These are phyloP conservation scores for Pyrgus malvae DNA, from an alignment of 2,888 invertebrate genomes.

Conservation along the genomic window DNA sequence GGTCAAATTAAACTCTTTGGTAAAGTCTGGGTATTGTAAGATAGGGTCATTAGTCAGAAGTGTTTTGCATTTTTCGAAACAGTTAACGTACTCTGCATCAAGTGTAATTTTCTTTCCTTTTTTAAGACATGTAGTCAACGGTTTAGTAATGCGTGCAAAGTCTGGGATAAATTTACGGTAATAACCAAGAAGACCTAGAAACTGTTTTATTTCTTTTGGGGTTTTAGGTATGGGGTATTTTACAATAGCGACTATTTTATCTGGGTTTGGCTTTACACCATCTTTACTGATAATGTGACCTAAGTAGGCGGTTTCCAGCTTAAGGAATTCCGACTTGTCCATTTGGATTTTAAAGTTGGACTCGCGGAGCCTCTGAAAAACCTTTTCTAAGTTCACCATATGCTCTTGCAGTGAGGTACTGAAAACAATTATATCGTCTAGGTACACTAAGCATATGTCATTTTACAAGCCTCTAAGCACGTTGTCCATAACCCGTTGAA, in stretches of 20 bases:
- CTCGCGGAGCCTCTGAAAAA: slow-evolving; percentile 39
- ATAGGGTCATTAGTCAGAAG: slow-evolving; percentile 7
- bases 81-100: neutral
- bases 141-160: slow-evolving; percentile 35
- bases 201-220: slow-evolving; percentile 37
- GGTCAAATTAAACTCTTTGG: slow-evolving; percentile 1
- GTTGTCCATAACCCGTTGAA: slow-evolving; percentile 39
- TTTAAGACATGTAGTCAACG: slow-evolving; percentile 2
- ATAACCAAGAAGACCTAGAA: slow-evolving; percentile 41
- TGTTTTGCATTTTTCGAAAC: slow-evolving; percentile 6
- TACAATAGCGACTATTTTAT: slow-evolving; percentile 37
- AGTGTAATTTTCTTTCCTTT: neutral
- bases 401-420: slow-evolving; percentile 43
- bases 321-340: slow-evolving; percentile 44
- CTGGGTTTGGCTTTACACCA: slow-evolving; percentile 39
- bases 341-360: slow-evolving; percentile 35
- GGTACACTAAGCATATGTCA: slow-evolving; percentile 37
- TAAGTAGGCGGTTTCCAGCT: slow-evolving; percentile 27
- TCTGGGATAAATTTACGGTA: slow-evolving; percentile 41
- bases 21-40: slow-evolving; percentile 4
- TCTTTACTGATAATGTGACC: slow-evolving; percentile 39
- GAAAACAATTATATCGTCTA: slow-evolving; percentile 43
- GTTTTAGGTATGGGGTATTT: slow-evolving; percentile 40
- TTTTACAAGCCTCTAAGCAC: slow-evolving; percentile 37
- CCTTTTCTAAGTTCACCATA: slow-evolving; percentile 37